Base-by-base conservation (phyloP, 1,140 invertebrate species). In the Nomia melanderi region DNA sequence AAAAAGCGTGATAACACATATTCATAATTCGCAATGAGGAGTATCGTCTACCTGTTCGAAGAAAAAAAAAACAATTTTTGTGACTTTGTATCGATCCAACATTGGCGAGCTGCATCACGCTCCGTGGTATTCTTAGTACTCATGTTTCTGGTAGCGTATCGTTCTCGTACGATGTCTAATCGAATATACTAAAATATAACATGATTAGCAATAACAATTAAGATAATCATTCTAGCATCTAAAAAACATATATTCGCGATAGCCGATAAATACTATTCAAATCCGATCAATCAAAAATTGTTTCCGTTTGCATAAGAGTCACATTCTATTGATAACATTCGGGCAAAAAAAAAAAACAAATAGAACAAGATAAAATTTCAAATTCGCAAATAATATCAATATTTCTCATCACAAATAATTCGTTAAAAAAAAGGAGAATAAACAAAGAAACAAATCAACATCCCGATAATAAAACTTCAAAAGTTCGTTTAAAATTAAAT, bases 1-100 rank as follows among this genome's bases (percentile, higher is more conserved):
- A 86, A 89, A 87, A 90, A 90, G 88, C 86, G 76, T 81, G 82
- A 87, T 87, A 89, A 88, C 82, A 81, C 80, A 79, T 82, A 80
- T 85, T 77, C 80, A 84, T 79, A 65, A n/a, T 85, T 80, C 72
- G 82, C 75, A 75, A 73, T 78, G 81, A 77, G 81, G 78, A 84
- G 78, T 70, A 65, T n/a, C n/a, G n/a, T 81, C 78, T 57, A 74
- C 54, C 33, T 63, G 62, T 67, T 53, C 41, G 44, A 66, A 63
- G 78, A 74, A 82, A 64, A 79, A 83, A 63, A 81, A 74, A 82
- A 64, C 78, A 83, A 50, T 41, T 77, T 80, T 64, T 62, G 57
- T 65, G 64, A 78, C 59, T 76, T 78, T 54, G n/a, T 44, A 79
- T 87, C 84, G 77, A 85, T 82, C 75, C 59, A 78, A 87, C 70